Conservation (phyloP, 1,140 invertebrate species). For the Ostrea denselamellosa region DNA sequence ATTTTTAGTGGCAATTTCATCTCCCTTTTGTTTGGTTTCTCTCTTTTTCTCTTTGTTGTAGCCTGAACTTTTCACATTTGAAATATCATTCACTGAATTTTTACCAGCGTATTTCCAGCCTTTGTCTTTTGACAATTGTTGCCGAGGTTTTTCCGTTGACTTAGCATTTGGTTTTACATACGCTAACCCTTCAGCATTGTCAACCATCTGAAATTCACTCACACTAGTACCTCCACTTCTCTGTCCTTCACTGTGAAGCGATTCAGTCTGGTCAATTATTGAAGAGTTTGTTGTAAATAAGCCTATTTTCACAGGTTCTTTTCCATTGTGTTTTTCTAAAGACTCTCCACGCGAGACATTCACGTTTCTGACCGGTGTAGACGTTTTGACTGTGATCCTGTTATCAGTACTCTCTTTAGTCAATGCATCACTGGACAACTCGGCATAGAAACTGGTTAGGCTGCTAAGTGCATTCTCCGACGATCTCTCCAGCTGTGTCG, state of each 20-base stretch:
- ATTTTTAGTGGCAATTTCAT: background rate
- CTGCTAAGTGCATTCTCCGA: background rate
- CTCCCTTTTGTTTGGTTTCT: background rate
- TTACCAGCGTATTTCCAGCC: background rate
- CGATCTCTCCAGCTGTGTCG: background rate
- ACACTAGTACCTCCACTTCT: background rate
- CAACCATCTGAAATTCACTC: background rate
- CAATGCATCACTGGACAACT: background rate
- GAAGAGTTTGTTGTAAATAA: background rate
- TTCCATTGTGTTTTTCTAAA: background rate
- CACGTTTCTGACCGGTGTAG: slow-evolving; percentile 2
- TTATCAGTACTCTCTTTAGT: background rate
- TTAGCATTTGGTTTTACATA: background rate
- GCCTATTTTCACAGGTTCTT: background rate
- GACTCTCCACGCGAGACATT: background rate
- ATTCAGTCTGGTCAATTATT: background rate
- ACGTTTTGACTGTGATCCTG: background rate
- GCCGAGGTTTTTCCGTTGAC: background rate
- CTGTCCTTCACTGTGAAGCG: background rate
- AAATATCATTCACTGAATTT: background rate
- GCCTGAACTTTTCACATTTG: background rate
- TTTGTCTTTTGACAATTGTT: background rate
- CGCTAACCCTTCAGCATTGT: background rate
- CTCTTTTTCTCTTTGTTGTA: background rate
- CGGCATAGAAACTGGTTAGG: background rate